These are phyloP conservation scores for Cacoxenus indagator DNA, from an alignment of 2,888 invertebrate species.

Conservation along the genomic window DNA sequence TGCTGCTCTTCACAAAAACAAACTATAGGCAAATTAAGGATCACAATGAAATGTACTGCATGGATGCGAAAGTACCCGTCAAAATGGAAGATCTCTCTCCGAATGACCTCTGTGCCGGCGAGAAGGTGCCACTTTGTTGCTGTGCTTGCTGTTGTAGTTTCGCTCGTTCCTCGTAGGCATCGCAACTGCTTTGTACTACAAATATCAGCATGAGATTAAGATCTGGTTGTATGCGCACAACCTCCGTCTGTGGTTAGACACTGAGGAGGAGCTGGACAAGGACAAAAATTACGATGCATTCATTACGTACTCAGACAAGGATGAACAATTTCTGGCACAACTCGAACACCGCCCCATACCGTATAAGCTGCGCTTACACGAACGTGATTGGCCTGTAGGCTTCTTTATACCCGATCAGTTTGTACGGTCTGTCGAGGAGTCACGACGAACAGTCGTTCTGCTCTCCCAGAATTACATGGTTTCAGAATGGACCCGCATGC, in stretches of 20 bases:
- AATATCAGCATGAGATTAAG: constrained; percentile 76
- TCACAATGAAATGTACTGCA: constrained; percentile 59
- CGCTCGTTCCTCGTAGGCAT: constrained; percentile 71
- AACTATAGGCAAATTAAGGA: constrained; percentile 66
- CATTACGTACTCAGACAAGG: constrained; percentile 84
- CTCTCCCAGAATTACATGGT: constrained; percentile 80
- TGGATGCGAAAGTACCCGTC: constrained; percentile 42
- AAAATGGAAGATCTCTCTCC: constrained; percentile 49
- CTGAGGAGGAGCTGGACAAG: constrained; percentile 79
- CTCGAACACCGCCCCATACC: constrained; percentile 76
- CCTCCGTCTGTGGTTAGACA: constrained; percentile 76
- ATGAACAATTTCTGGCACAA: constrained; percentile 79
- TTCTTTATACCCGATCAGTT: constrained; percentile 82
- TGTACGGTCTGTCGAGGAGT: constrained; percentile 78
- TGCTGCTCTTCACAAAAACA: constrained; percentile 74
- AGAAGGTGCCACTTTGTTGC: constrained; percentile 66
- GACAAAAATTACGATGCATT: constrained; percentile 81
- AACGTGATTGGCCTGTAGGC: constrained; percentile 81
- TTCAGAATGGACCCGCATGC: constrained; percentile 82
- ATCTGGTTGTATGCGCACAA: constrained; percentile 78
- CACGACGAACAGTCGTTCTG: constrained; percentile 79
- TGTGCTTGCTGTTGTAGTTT: constrained; percentile 67
- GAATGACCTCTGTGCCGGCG: constrained; percentile 71
- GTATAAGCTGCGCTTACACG: constrained; percentile 81
- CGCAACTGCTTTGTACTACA: constrained; percentile 73